Percentiles rank a stretch among this genome's conserved stretches.
Conservation (phyloP, 1,140 invertebrate species). For the Thaumetopoea pityocampa region DNA sequence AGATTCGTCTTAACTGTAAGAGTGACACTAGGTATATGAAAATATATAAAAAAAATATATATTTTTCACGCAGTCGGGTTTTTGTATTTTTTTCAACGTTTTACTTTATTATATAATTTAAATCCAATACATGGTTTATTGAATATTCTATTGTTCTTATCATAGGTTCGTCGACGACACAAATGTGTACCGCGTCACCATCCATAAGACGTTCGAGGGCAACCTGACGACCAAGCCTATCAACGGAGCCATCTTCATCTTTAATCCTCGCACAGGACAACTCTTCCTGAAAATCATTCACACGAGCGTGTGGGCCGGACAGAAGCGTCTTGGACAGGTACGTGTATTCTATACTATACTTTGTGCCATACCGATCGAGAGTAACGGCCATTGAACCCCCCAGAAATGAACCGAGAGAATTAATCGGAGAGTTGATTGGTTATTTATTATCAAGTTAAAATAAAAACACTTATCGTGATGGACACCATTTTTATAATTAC, state of each 20-base stretch:
- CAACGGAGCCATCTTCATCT: constrained; percentile 99
- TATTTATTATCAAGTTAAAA: too few species aligned
- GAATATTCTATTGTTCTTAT: not conserved
- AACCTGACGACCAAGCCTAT: constrained; percentile 99
- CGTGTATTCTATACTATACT: constrained; percentile 1
- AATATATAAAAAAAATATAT: too few species aligned
- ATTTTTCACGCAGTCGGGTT: too few species aligned
- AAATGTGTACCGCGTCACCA: constrained; percentile 99
- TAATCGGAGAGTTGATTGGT: too few species aligned
- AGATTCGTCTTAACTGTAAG: too few species aligned
- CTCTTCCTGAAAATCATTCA: constrained; percentile 99
- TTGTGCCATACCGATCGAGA: too few species aligned
- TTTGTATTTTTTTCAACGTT: not conserved
- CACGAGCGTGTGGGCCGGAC: constrained; percentile 99
- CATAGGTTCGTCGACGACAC: constrained; percentile 96
- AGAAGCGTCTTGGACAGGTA: constrained; percentile 91
- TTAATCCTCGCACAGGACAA: constrained; percentile 99
- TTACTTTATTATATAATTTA: not conserved
- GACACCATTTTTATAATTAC: too few species aligned
- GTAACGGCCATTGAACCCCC: too few species aligned
- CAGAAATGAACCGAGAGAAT: too few species aligned
- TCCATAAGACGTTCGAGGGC: constrained; percentile 99
- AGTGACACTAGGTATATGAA: too few species aligned
- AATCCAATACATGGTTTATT: not conserved
- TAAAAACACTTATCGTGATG: too few species aligned